A percentile compares a stretch with the other conserved stretches of the same genome.
These are phyloP conservation scores for Pseudopleuronectes americanus DNA, from an alignment of 2,797 vertebrate genomes.

Conservation along the genomic window DNA sequence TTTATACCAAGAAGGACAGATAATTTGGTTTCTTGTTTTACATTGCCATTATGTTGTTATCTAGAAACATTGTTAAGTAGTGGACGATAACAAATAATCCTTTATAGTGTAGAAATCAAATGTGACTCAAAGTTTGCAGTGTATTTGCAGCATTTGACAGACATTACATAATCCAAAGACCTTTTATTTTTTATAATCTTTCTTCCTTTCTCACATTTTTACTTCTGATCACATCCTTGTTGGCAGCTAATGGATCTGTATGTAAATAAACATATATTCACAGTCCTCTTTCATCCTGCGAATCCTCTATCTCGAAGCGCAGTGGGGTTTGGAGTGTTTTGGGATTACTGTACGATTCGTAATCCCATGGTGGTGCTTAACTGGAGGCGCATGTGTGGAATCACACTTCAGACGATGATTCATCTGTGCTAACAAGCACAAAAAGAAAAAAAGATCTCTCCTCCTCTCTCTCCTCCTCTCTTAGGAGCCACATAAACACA, in stretches of 20 bases:
- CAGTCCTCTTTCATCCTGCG: background rate
- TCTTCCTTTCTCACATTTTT: background rate
- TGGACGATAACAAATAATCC: conserved; percentile 4
- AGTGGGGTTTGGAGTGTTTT: conserved; percentile 38
- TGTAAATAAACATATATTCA: conserved; percentile 4
- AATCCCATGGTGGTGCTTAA: conserved; percentile 53
- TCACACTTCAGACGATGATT: conserved; percentile 55
- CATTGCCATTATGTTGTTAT: background rate
- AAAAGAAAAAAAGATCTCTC: conserved; percentile 36
- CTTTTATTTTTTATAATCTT: background rate
- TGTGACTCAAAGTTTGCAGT: background rate
- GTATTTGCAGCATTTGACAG: background rate
- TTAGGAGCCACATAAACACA: conserved; percentile 33
- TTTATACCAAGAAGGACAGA: background rate
- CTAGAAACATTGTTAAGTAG: background rate
- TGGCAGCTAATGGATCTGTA: conserved; percentile 8
- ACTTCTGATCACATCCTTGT: conserved; percentile 4
- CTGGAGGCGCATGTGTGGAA: conserved; percentile 28
- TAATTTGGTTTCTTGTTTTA: background rate
- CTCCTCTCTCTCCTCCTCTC: conserved; percentile 14
- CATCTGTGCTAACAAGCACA: conserved; percentile 51
- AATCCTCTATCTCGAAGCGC: background rate
- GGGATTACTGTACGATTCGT: conserved; percentile 37
- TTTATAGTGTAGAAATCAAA: conserved; percentile 5
- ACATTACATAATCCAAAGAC: background rate